Evolutionary conservation across 2,888 invertebrate genomes (phyloP).

Genomic region (Scrobipalpa atriplicella): DNA sequence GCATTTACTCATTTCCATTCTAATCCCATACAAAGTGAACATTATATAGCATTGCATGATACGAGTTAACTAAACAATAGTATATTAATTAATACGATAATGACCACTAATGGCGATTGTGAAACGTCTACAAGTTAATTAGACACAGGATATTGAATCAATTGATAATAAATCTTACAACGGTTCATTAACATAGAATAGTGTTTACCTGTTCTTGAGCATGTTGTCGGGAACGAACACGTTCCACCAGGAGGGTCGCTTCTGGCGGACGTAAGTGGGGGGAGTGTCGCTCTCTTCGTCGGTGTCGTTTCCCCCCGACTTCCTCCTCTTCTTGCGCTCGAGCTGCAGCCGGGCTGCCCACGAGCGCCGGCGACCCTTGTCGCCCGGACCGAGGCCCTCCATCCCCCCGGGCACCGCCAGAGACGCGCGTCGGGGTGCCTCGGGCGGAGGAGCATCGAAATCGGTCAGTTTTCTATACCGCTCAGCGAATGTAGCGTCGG

Average conservation of each 20-base stretch:
- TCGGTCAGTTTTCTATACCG: conserved; percentile 74
- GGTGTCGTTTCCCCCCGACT: conserved; percentile 76
- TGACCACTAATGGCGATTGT: conserved; percentile 32
- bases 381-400: conserved; percentile 63
- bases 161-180: neutral
- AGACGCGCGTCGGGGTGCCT: conserved; percentile 73
- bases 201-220: conserved; percentile 85
- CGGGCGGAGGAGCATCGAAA: conserved; percentile 70
- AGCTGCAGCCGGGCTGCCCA: conserved; percentile 82
- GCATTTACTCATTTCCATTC: conserved; percentile 58
- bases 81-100: conserved; percentile 35
- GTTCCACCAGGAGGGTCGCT: conserved; percentile 95
- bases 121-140: conserved; percentile 30
- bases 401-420: conserved; percentile 66
- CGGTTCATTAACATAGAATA: neutral
- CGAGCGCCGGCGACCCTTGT: conserved; percentile 84
- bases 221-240: conserved; percentile 91
- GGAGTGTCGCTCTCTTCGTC: conserved; percentile 72
- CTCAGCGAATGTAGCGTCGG: conserved; percentile 75
- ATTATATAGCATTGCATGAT: conserved; percentile 50
- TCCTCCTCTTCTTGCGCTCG: conserved; percentile 81
- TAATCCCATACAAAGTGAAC: conserved; percentile 56
- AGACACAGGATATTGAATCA: conserved; percentile 32
- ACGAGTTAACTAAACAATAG: conserved; percentile 36
- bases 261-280: conserved; percentile 83